A percentile compares a stretch with the other conserved stretches of the same genome.
These are phyloP conservation scores for Hyperopisus bebe DNA, from an alignment of 2,113 vertebrate genomes.

Conservation along the genomic window DNA sequence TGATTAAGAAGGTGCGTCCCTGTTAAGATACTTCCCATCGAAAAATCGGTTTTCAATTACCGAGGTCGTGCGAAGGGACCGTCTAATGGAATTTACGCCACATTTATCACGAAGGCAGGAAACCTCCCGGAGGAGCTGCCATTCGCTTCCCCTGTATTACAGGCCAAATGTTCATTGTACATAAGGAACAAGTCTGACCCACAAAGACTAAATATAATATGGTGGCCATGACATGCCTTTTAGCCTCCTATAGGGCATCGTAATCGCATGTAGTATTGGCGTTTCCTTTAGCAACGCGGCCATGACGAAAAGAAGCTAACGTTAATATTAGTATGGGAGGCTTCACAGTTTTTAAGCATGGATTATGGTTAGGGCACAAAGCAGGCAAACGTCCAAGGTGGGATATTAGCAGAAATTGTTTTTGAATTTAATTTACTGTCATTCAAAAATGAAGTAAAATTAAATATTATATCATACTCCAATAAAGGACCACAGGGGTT, in stretches of 20 bases:
- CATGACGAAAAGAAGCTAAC: background rate
- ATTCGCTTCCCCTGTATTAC: background rate
- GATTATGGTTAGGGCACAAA: background rate
- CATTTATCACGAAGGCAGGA: slow-evolving; percentile 52
- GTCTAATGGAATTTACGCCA: slow-evolving; percentile 43
- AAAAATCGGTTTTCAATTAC: slow-evolving; percentile 38
- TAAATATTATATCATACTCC: background rate
- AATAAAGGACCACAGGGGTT: background rate
- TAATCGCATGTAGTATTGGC: background rate
- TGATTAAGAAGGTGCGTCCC: slow-evolving; percentile 19
- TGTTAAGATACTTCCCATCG: slow-evolving; percentile 28
- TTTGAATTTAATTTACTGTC: background rate
- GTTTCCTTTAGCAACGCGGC: background rate
- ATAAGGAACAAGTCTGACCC: background rate
- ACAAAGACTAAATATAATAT: background rate
- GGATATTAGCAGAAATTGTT: background rate
- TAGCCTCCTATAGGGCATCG: background rate
- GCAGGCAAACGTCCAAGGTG: background rate
- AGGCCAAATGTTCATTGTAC: background rate
- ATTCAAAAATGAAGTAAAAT: background rate
- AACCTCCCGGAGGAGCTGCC: slow-evolving; percentile 30
- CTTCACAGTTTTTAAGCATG: background rate
- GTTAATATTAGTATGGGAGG: background rate
- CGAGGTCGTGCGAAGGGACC: slow-evolving; percentile 46
- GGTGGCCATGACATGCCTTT: background rate